phyloP scores from a whole-genome alignment of 2,888 invertebrate genomes.

The Phengaris alcon region DNA sequence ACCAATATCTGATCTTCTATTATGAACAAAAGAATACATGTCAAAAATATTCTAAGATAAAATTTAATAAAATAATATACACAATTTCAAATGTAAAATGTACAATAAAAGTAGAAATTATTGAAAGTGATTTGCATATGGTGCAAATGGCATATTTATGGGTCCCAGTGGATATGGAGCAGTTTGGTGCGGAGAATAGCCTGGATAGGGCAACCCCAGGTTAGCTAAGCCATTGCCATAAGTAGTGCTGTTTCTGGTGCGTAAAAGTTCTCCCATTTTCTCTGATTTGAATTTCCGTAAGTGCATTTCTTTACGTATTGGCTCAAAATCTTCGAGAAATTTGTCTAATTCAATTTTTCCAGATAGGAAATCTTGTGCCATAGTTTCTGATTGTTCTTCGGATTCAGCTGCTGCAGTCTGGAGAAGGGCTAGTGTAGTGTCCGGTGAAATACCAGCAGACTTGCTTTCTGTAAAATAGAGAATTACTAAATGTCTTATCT shows the following conservation, averaged over 20 bases:
- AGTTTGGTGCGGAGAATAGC: conserved; percentile 67
- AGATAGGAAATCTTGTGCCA: conserved; percentile 89
- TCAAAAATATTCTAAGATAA: conserved; percentile 1
- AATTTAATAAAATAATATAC: background rate
- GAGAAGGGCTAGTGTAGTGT: conserved; percentile 91
- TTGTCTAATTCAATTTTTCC: conserved; percentile 86
- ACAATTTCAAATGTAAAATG: background rate
- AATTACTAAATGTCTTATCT: no score
- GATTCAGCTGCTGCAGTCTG: conserved; percentile 95
- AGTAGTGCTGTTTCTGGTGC: conserved; percentile 56
- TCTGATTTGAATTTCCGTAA: conserved; percentile 94
- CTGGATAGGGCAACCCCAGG: conserved; percentile 69
- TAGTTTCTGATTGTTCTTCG: conserved; percentile 94
- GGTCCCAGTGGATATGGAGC: conserved; percentile 86
- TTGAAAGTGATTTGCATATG: conserved; percentile 72
- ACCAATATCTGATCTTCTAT: no score
- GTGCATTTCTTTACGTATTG: conserved; percentile 80
- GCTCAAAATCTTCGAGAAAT: conserved; percentile 91
- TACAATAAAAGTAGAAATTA: conserved; percentile 29
- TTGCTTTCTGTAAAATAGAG: conserved; percentile 82
- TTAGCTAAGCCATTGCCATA: conserved; percentile 64
- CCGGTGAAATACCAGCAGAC: conserved; percentile 87
- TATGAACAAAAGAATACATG: background rate
- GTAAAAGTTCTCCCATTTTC: conserved; percentile 89
- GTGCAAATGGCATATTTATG: conserved; percentile 85